Percentiles rank a stretch among this genome's conserved stretches.
These are phyloP conservation scores for Rhyacichthys aspro DNA, from an alignment of 2,797 vertebrate genomes.

Conservation along the genomic window DNA sequence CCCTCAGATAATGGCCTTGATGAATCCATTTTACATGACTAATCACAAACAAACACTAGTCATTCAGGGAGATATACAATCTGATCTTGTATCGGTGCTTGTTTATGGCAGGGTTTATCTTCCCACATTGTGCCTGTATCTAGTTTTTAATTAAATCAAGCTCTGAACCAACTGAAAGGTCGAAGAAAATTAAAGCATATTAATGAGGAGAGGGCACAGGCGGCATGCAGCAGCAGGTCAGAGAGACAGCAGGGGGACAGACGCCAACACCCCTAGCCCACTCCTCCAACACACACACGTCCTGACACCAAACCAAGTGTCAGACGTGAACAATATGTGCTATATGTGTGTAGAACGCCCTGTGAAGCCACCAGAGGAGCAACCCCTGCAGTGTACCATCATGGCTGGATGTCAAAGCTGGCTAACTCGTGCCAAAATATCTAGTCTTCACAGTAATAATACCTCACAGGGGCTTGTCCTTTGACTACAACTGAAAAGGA, in stretches of 20 bases:
- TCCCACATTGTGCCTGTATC: slow-evolving; percentile 24
- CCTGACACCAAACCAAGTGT: slow-evolving; percentile 34
- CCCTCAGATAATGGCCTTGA: slow-evolving; percentile 34
- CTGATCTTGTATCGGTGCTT: slow-evolving; percentile 36
- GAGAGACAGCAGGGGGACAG: slow-evolving; percentile 58
- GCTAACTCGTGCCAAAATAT: slow-evolving; percentile 48
- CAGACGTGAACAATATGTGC: slow-evolving; percentile 52
- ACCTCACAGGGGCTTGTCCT: slow-evolving; percentile 47
- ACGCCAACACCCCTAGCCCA: slow-evolving; percentile 3
- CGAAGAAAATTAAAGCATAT: slow-evolving; percentile 77
- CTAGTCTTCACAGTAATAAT: slow-evolving; percentile 48
- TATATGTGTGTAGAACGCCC: slow-evolving; percentile 11
- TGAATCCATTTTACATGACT: slow-evolving; percentile 50
- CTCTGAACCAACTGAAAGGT: slow-evolving; percentile 70
- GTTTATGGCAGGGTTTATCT: slow-evolving; percentile 52
- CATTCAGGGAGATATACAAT: slow-evolving; percentile 32
- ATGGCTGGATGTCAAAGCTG: slow-evolving; percentile 53
- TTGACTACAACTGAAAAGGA: slow-evolving; percentile 41
- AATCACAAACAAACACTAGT: slow-evolving; percentile 53
- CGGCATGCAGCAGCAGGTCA: slow-evolving; percentile 64
- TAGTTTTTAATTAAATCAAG: slow-evolving; percentile 68
- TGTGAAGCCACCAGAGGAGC: slow-evolving; percentile 27
- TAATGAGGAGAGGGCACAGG: slow-evolving; percentile 69
- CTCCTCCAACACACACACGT: neutral
- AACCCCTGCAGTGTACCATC: slow-evolving; percentile 57